Percentiles rank a stretch among this genome's conserved stretches.
phyloP scores from a whole-genome alignment of 2,888 invertebrate genomes.

The Rhorus exstirpatorius region DNA sequence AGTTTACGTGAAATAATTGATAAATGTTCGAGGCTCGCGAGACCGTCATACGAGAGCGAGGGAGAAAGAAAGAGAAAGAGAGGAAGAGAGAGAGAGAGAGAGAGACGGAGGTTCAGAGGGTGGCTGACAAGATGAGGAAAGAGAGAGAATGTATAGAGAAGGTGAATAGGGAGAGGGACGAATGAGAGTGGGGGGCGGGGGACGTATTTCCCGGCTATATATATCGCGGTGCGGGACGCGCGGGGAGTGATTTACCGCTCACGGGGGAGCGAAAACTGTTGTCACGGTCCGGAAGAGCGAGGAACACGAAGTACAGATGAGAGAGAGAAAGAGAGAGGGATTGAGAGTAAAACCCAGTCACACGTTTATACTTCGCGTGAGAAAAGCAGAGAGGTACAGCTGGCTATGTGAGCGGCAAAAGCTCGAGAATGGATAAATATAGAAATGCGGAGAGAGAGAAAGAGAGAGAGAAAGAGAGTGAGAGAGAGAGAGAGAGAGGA shows the following conservation, averaged over 20 bases:
- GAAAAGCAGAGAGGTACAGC: conserved; percentile 48
- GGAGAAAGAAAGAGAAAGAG: conserved; percentile 16
- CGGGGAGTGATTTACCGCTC: conserved; percentile 79
- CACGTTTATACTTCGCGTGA: conserved; percentile 62
- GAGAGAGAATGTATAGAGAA: conserved; percentile 32
- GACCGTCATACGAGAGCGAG: conserved; percentile 56
- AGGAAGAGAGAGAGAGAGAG: conserved; percentile 15
- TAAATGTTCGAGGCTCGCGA: conserved; percentile 78
- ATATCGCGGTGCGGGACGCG: conserved; percentile 49
- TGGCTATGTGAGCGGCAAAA: conserved; percentile 48
- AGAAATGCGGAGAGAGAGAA: conserved; percentile 30
- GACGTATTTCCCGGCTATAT: conserved; percentile 30
- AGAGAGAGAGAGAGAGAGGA: conserved; percentile 22
- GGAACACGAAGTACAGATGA: too few relatives aligned
- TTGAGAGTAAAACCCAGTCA: conserved; percentile 51
- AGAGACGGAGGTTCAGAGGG: conserved; percentile 30
- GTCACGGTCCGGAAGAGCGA: conserved; percentile 75
- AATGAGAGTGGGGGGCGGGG: conserved; percentile 39
- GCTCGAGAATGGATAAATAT: conserved; percentile 54
- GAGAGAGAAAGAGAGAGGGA: conserved; percentile 14
- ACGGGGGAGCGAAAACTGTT: conserved; percentile 81
- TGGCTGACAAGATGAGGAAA: conserved; percentile 37
- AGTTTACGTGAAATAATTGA: conserved; percentile 82
- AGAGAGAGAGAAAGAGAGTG: conserved; percentile 19
- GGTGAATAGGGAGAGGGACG: conserved; percentile 28